These are phyloP conservation scores for Deilephila porcellus DNA, from an alignment of 2,888 invertebrate species.

Conservation along the genomic window DNA sequence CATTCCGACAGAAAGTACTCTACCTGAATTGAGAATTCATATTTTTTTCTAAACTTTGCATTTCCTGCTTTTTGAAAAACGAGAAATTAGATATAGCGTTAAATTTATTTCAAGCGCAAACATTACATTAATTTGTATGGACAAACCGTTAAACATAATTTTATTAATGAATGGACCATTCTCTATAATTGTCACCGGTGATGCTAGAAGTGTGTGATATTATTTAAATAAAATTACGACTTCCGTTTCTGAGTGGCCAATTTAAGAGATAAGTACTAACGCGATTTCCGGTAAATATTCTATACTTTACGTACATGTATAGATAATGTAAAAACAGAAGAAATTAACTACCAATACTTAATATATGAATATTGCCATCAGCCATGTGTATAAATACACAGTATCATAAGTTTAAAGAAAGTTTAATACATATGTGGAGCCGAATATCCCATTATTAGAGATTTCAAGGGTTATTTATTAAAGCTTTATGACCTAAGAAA, in stretches of 20 bases:
- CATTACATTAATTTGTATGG: slow-evolving; percentile 2
- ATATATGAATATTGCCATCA: no score
- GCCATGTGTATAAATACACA: no score
- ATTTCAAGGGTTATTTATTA: no score
- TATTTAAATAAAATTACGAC: slow-evolving; percentile 31
- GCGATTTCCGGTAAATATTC: slow-evolving; percentile 28
- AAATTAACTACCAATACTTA: neutral
- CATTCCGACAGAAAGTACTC: slow-evolving; percentile 22
- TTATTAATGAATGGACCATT: slow-evolving; percentile 23
- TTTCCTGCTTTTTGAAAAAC: slow-evolving; percentile 12
- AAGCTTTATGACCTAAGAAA: no score
- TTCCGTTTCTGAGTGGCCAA: slow-evolving; percentile 29
- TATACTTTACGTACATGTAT: slow-evolving; percentile 9
- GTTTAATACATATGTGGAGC: no score
- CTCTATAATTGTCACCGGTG: slow-evolving; percentile 27
- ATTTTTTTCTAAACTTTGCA: neutral
- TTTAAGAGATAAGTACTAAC: slow-evolving; percentile 15
- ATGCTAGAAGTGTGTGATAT: slow-evolving; percentile 26
- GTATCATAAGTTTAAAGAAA: no score
- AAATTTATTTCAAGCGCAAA: neutral
- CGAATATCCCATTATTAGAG: no score
- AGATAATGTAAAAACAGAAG: neutral
- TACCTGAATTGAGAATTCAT: neutral
- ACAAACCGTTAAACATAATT: slow-evolving; percentile 24
- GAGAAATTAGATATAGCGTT: neutral